Conservation (phyloP, 2,113 vertebrate genomes). For the Myotis lucifugus region DNA sequence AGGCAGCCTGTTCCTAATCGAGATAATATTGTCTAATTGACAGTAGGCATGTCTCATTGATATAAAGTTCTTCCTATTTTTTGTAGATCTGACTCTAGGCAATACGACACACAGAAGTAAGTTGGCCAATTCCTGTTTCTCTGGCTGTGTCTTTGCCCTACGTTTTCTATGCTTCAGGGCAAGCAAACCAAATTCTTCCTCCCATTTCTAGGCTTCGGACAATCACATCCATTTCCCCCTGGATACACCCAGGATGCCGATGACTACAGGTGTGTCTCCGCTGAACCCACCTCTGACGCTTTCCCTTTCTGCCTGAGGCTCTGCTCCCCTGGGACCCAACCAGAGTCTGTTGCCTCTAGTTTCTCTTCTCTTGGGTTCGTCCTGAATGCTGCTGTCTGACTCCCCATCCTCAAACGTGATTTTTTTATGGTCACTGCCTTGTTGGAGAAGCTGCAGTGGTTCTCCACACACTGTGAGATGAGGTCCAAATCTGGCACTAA, state of each 20-base stretch:
- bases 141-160: not conserved
- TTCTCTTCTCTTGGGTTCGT: not conserved
- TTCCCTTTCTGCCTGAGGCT: not conserved
- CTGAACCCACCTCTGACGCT: not conserved
- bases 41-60: constrained; percentile 38
- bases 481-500: not conserved
- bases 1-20: constrained; percentile 43
- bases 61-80: constrained; percentile 49
- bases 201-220: not conserved
- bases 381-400: not conserved
- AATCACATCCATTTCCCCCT: not conserved
- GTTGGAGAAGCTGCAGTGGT: not conserved
- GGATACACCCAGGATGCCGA: not conserved
- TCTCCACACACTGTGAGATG: not conserved
- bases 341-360: not conserved
- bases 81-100: constrained; percentile 66
- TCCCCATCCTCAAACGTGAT: not conserved
- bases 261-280: not conserved
- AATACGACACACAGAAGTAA: constrained; percentile 58
- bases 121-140: constrained; percentile 50
- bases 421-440: constrained; percentile 1
- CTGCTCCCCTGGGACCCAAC: not conserved
- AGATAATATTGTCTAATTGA: not conserved
- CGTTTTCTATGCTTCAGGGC: not conserved
- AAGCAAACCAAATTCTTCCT: not conserved